Base-by-base conservation (phyloP, 2,888 invertebrate species). In the Troides helena region DNA sequence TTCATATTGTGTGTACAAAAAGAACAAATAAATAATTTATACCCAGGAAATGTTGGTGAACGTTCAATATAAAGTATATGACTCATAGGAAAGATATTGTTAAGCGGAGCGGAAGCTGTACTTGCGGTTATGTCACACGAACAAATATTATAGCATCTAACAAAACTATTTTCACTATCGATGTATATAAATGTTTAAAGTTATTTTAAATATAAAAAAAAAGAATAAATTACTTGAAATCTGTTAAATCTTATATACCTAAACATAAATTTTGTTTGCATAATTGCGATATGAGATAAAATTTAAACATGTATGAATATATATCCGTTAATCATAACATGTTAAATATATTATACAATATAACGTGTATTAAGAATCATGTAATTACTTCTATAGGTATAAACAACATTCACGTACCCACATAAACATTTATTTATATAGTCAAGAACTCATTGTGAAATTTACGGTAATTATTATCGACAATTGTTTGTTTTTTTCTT, bases 141-240 rank as follows among this genome's bases (percentile, higher is more conserved):
- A 67, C 72, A 74, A 73, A 78, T 82, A 84, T 82, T 81, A 77
- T 82, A 77, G 68, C 81, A 75, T 75, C 80, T 85, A 86, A 86
- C 85, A 84, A 85, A 77, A 84, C 81, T 77, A 74, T 75, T 88
- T 88, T 88, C 86, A 80, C 81, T 72, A 74, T 72, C 72, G 64
- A 72, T 36, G 56, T 21, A 56, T 56, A 5, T 12, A 63, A 12
- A 53, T n/a, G 6, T 14, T 50, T 50, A 53, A 53, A 53, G 5
- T 18, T 18, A 53, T 53, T n/a, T 7, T n/a, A n/a, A 53, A 53
- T 18, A 53, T 53, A 8, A 7, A 1, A 12, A 18, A 0, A 53
- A n/a, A n/a, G 1, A n/a, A n/a, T n/a, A 6, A 53, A n/a, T 46
- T 14, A 46, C 7, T 2, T 7, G 18, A n/a, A n/a, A 53, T 18